Percentiles rank a stretch among this genome's conserved stretches.
phyloP scores from a whole-genome alignment of 1,140 invertebrate genomes.

The Dinoponera quadriceps region DNA sequence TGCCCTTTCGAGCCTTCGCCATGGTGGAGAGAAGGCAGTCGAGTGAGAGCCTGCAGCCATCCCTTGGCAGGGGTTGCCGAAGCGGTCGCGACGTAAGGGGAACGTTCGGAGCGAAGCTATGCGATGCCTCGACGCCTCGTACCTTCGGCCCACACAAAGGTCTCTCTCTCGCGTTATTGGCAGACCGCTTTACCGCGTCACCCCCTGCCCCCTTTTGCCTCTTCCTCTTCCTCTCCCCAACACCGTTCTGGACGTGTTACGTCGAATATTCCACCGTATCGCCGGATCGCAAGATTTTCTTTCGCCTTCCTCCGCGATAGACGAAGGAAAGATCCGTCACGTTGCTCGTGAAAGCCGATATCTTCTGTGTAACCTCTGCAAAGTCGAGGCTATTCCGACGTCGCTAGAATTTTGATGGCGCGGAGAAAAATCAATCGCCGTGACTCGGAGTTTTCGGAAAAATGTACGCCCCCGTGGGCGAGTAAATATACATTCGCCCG shows the following conservation, averaged over 20 bases:
- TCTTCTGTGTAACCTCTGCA: slow-evolving; percentile 71
- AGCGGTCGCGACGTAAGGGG: slow-evolving; percentile 47
- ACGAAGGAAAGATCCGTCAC: slow-evolving; percentile 72
- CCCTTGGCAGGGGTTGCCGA: slow-evolving; percentile 55
- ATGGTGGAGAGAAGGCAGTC: slow-evolving; percentile 67
- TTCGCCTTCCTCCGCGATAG: slow-evolving; percentile 64
- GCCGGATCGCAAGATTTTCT: slow-evolving; percentile 73
- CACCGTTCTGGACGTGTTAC: slow-evolving; percentile 72
- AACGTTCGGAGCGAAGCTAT: slow-evolving; percentile 63
- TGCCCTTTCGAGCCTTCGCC: slow-evolving; percentile 73
- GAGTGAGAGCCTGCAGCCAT: slow-evolving; percentile 72
- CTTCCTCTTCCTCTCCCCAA: slow-evolving; percentile 25
- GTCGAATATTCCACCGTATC: slow-evolving; percentile 73
- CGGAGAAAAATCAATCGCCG: slow-evolving; percentile 65
- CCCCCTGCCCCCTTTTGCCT: slow-evolving; percentile 41
- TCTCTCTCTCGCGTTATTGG: slow-evolving; percentile 73
- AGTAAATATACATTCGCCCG: slow-evolving; percentile 35
- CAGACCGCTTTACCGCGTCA: slow-evolving; percentile 76
- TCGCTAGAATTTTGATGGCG: slow-evolving; percentile 72
- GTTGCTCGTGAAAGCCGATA: slow-evolving; percentile 74
- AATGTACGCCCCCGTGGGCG: neutral
- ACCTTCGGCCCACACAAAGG: slow-evolving; percentile 71
- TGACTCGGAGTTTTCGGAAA: slow-evolving; percentile 45
- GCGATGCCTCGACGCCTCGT: slow-evolving; percentile 73
- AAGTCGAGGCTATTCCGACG: slow-evolving; percentile 69